Percentiles rank a stretch among this genome's conserved stretches.
Evolutionary conservation across 2,797 vertebrate species (phyloP).

Genomic region (Anabacerthia variegaticeps): DNA sequence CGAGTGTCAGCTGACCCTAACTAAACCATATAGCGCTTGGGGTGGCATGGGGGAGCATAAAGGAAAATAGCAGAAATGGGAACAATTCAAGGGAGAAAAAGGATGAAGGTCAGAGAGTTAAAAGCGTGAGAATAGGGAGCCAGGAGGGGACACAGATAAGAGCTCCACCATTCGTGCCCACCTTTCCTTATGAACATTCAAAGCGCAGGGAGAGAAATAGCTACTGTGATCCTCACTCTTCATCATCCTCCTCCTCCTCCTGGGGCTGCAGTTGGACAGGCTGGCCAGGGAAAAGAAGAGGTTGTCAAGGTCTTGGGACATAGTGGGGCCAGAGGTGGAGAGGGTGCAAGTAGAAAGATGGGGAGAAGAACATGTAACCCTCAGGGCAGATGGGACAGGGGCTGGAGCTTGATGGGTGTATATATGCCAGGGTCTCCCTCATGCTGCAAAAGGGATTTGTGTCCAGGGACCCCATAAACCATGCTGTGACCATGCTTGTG

Average conservation of each 20-base stretch:
- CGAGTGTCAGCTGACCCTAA: slow-evolving; percentile 15
- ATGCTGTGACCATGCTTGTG: background rate
- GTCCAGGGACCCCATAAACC: background rate
- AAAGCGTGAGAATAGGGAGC: background rate
- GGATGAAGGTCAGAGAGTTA: background rate
- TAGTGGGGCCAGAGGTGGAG: background rate
- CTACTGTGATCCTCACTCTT: background rate
- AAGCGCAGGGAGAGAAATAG: background rate
- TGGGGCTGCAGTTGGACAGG: background rate
- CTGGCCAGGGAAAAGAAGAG: background rate
- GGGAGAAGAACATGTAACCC: background rate
- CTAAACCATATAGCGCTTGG: background rate
- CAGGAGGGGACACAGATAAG: background rate
- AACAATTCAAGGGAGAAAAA: background rate
- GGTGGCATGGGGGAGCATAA: background rate
- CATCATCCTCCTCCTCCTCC: background rate
- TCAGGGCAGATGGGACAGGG: background rate
- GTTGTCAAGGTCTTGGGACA: background rate
- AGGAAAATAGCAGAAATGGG: background rate
- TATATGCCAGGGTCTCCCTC: background rate
- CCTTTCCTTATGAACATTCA: background rate
- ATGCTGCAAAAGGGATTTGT: background rate
- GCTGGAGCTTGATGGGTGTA: background rate
- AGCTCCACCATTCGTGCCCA: background rate
- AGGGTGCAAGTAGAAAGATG: background rate